A percentile compares a stretch with the other conserved stretches of the same genome.
These are phyloP conservation scores for Melieria crassipennis DNA, from an alignment of 2,888 invertebrate genomes.

Conservation along the genomic window DNA sequence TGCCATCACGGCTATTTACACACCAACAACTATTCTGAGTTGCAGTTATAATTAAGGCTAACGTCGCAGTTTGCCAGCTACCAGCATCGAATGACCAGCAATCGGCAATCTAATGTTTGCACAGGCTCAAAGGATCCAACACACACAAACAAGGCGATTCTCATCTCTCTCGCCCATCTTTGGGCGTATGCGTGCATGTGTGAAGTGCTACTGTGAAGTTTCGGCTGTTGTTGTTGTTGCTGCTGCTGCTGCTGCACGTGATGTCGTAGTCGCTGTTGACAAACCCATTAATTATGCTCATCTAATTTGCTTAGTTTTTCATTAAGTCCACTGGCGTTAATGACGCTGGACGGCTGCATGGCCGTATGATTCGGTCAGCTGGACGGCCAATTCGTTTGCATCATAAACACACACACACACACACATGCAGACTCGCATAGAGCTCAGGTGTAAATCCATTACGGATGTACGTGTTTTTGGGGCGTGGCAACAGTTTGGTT, in stretches of 20 bases:
- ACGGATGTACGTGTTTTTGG: too few relatives aligned
- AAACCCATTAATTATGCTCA: conserved; percentile 46
- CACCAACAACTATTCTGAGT: conserved; percentile 10
- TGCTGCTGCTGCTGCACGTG: conserved; percentile 21
- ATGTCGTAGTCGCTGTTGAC: conserved; percentile 34
- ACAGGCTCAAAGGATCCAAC: not conserved
- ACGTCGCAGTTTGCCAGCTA: conserved; percentile 9
- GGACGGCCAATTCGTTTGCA: too few relatives aligned
- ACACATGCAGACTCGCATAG: too few relatives aligned
- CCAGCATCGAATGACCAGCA: conserved; percentile 14
- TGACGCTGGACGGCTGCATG: conserved; percentile 1
- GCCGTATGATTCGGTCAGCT: too few relatives aligned
- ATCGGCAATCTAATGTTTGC: conserved; percentile 22
- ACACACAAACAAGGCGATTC: not conserved
- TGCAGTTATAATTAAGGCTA: conserved; percentile 25
- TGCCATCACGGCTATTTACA: too few relatives aligned
- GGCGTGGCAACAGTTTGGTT: too few relatives aligned
- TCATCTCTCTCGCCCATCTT: not conserved
- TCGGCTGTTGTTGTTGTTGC: not conserved
- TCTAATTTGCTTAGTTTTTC: conserved; percentile 45
- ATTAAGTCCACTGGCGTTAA: conserved; percentile 33
- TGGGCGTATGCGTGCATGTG: not conserved
- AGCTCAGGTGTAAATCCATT: too few relatives aligned
- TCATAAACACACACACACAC: too few relatives aligned
- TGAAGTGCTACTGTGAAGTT: not conserved